Percentiles rank a stretch among this genome's conserved stretches.
Evolutionary conservation across 2,797 vertebrate genomes (phyloP).

Genomic region (Enteromius fasciolatus): DNA sequence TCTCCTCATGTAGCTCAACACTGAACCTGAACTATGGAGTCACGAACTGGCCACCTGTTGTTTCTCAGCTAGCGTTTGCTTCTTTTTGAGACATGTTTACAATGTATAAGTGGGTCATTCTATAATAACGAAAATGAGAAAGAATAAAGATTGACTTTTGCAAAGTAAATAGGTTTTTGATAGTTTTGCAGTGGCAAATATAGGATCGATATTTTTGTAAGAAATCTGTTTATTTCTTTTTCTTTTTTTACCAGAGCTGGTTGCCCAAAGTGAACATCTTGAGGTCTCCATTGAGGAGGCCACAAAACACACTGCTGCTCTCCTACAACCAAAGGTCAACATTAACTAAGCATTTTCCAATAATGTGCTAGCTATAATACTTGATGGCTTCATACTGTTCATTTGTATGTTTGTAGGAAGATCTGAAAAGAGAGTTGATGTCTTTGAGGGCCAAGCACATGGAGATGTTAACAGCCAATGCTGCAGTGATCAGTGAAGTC

Average conservation of each 20-base stretch:
- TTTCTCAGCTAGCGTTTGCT: not conserved
- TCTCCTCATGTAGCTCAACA: slow-evolving; percentile 8
- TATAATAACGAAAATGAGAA: not conserved
- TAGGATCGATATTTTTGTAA: not conserved
- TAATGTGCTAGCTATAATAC: not conserved
- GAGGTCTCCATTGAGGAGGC: slow-evolving; percentile 50
- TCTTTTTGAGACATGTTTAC: not conserved
- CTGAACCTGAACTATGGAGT: not conserved
- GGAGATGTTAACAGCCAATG: slow-evolving; percentile 49
- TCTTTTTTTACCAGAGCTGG: slow-evolving; percentile 54
- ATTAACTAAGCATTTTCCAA: not conserved
- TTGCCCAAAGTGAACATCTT: slow-evolving; percentile 50
- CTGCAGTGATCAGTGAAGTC: slow-evolving; percentile 56
- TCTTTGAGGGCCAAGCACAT: slow-evolving; percentile 32
- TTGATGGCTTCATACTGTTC: not conserved
- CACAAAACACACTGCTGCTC: slow-evolving; percentile 48
- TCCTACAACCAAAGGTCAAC: slow-evolving; percentile 62
- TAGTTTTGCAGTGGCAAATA: not conserved
- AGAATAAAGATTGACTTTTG: not conserved
- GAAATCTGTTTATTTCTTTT: not conserved
- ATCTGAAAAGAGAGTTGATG: slow-evolving; percentile 61
- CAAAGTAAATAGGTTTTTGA: not conserved
- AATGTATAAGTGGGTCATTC: not conserved
- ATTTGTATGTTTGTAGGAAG: slow-evolving; percentile 46
- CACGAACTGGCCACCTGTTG: not conserved